These are phyloP conservation scores for Diogma glabrata DNA, from an alignment of 2,888 invertebrate genomes.

Conservation along the genomic window DNA sequence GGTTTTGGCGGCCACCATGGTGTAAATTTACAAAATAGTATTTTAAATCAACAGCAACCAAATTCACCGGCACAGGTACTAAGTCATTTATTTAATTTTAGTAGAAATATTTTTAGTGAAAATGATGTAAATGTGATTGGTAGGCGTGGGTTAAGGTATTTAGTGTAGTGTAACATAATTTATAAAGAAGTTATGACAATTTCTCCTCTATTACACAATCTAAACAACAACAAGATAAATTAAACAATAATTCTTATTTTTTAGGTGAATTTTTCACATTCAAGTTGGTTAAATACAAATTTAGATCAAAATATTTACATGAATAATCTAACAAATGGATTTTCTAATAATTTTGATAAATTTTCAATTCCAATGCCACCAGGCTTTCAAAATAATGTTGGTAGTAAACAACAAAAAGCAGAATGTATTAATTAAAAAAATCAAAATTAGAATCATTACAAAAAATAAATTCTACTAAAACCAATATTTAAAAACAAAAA, in stretches of 20 bases:
- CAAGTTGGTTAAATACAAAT: conserved; percentile 26
- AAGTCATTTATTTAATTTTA: too few species aligned
- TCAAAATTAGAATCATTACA: background rate
- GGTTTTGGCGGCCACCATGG: conserved; percentile 30
- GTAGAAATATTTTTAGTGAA: too few species aligned
- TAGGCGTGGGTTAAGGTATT: too few species aligned
- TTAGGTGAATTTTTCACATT: conserved; percentile 26
- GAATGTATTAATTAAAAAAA: conserved; percentile 27
- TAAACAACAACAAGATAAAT: background rate
- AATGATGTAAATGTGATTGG: too few species aligned
- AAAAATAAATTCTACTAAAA: too few species aligned
- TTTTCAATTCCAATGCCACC: conserved; percentile 27
- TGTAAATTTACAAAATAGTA: conserved; percentile 29
- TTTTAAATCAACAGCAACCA: conserved; percentile 29
- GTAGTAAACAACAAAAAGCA: conserved; percentile 25
- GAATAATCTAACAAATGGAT: conserved; percentile 28
- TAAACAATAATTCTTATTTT: conserved; percentile 10
- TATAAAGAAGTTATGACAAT: too few species aligned
- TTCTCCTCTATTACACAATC: too few species aligned
- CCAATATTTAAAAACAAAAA: background rate
- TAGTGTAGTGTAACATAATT: too few species aligned
- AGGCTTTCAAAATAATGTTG: conserved; percentile 26
- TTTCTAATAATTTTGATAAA: conserved; percentile 26
- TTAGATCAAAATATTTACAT: conserved; percentile 26
- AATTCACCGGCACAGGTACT: conserved; percentile 32